phyloP scores from a whole-genome alignment of 2,888 invertebrate genomes.

The Morpho helenor region DNA sequence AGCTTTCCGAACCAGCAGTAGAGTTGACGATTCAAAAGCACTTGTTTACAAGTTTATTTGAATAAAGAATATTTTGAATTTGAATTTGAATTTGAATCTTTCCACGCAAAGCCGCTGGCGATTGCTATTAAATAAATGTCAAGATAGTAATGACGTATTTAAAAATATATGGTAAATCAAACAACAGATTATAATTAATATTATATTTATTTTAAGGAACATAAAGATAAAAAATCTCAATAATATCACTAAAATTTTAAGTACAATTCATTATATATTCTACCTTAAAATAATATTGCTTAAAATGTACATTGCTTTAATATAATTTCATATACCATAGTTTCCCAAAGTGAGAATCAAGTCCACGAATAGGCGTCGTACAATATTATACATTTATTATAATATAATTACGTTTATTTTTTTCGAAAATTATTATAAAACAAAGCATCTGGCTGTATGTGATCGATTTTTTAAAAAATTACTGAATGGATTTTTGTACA shows the following conservation, averaged over 20 bases:
- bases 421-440: background rate
- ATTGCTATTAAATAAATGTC: too few species aligned
- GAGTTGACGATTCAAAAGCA: too few species aligned
- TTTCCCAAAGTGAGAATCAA: background rate
- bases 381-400: background rate
- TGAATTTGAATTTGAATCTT: too few species aligned
- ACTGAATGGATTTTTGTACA: too few species aligned
- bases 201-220: conserved; percentile 9
- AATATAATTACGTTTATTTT: background rate
- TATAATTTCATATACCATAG: background rate
- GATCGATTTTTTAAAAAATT: too few species aligned
- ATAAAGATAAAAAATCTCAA: conserved; percentile 1
- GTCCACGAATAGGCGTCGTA: background rate
- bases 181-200: conserved; percentile 3
- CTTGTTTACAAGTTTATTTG: too few species aligned
- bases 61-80: too few species aligned
- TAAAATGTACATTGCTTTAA: background rate
- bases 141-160: too few species aligned
- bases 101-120: too few species aligned
- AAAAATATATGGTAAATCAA: background rate
- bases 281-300: background rate
- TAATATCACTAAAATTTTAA: conserved; percentile 8
- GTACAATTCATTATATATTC: conserved; percentile 2
- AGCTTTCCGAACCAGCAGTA: too few species aligned
- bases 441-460: background rate